phyloP scores from a whole-genome alignment of 2,888 invertebrate genomes.

The Pseudococcus viburni region DNA sequence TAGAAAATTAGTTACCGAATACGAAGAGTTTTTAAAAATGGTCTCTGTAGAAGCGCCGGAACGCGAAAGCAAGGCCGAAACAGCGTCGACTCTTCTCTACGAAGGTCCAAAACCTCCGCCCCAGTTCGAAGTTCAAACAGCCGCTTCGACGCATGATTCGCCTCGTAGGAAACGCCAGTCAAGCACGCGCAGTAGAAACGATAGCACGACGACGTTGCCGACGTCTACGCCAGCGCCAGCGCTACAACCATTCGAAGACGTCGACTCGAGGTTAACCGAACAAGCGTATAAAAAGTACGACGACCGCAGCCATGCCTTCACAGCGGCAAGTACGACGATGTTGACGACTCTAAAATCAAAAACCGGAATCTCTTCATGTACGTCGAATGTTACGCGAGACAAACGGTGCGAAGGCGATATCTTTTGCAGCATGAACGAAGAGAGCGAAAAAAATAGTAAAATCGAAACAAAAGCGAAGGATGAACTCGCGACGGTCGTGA shows the following conservation, averaged over 20 bases:
- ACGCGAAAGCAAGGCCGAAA: neutral
- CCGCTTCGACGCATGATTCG: neutral
- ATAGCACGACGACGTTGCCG: neutral
- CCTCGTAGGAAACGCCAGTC: neutral
- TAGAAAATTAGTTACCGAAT: slow-evolving; percentile 65
- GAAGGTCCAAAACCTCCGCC: slow-evolving; percentile 45
- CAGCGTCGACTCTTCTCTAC: neutral
- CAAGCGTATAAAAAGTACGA: no score
- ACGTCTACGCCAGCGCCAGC: neutral
- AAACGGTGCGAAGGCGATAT: no score
- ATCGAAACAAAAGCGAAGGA: neutral
- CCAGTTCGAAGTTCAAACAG: neutral
- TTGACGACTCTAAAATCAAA: no score
- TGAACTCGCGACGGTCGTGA: neutral
- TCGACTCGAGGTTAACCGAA: no score
- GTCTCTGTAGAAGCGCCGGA: slow-evolving; percentile 51
- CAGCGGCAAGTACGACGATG: no score
- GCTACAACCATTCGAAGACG: neutral
- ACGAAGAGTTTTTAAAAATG: slow-evolving; percentile 68
- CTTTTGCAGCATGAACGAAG: neutral
- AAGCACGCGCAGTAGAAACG: neutral
- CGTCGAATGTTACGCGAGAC: no score
- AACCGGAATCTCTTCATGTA: no score
- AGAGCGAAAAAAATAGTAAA: slow-evolving; percentile 8
- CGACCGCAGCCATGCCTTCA: no score